These are phyloP conservation scores for Lepus oiostolus DNA, from an alignment of 2,797 vertebrate genomes.

Conservation along the genomic window DNA sequence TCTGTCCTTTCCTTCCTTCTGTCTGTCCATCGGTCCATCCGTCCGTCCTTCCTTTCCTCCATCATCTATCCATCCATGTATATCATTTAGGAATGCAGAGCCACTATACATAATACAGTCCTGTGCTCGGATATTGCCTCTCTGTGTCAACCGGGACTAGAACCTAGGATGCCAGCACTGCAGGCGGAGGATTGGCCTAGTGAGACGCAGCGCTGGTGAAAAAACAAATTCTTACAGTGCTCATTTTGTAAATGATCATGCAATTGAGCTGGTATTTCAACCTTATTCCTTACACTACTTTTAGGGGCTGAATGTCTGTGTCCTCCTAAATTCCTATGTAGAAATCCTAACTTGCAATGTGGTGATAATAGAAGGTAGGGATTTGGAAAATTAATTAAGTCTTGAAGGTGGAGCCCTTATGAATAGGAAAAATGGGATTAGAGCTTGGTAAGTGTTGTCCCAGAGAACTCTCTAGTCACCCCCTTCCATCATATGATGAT, in stretches of 20 bases:
- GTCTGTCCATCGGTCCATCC: neutral
- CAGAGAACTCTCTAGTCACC: too few species aligned
- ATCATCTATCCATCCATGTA: neutral
- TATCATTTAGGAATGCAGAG: neutral
- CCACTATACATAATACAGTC: neutral
- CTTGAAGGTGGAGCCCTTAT: neutral
- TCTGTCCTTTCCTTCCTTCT: neutral
- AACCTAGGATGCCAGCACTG: too few species aligned
- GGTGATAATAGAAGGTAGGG: neutral
- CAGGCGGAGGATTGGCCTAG: too few species aligned
- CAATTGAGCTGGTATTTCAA: neutral
- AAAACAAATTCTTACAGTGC: neutral
- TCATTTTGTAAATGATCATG: neutral
- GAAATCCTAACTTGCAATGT: neutral
- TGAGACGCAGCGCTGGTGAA: too few species aligned
- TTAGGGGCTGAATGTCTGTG: neutral
- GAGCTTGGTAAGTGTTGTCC: neutral
- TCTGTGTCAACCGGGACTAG: neutral
- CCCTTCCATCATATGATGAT: neutral
- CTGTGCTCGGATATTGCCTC: neutral
- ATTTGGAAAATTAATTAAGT: neutral
- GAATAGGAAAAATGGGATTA: neutral
- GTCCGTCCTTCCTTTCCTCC: too few species aligned
- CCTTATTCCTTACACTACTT: neutral
- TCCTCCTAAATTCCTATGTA: neutral